A percentile compares a stretch with the other conserved stretches of the same genome.
phyloP scores from a whole-genome alignment of 2,888 invertebrate genomes.

The Lamproptera curius region DNA sequence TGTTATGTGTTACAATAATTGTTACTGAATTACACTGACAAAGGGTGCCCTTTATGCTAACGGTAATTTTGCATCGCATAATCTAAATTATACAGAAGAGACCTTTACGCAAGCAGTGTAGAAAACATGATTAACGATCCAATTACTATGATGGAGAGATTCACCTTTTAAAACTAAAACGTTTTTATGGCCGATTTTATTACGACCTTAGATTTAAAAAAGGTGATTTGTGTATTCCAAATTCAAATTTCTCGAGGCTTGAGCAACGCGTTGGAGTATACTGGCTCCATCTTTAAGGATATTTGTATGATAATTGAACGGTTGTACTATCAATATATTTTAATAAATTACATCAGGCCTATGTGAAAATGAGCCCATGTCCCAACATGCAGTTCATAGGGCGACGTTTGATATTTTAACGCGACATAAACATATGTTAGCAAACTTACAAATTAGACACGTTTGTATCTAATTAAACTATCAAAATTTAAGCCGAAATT shows the following conservation, averaged over 20 bases:
- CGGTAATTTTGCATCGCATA: slow-evolving; percentile 3
- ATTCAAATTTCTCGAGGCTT: slow-evolving; percentile 23
- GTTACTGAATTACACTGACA: slow-evolving; percentile 1
- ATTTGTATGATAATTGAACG: not conserved
- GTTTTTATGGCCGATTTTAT: not conserved
- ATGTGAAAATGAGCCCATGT: slow-evolving; percentile 23
- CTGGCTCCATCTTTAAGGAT: not conserved
- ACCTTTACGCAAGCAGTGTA: slow-evolving; percentile 1
- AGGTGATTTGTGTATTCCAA: slow-evolving; percentile 25
- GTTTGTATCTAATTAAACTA: too few species aligned
- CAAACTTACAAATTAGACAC: slow-evolving; percentile 48
- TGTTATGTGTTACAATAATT: not conserved
- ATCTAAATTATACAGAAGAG: slow-evolving; percentile 2
- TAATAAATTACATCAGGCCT: not conserved
- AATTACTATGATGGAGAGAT: not conserved
- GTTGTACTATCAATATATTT: not conserved
- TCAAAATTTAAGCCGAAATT: too few species aligned
- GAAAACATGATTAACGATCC: slow-evolving; percentile 7
- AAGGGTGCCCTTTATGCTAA: slow-evolving; percentile 10
- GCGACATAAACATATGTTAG: slow-evolving; percentile 61
- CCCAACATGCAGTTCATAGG: slow-evolving; percentile 53
- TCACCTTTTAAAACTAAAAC: not conserved
- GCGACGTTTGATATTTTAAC: slow-evolving; percentile 64
- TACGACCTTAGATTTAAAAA: slow-evolving; percentile 5
- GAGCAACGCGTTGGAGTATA: slow-evolving; percentile 1